These are phyloP conservation scores for Hippopotamus amphibius DNA, from an alignment of 2,113 vertebrate species.

Conservation along the genomic window DNA sequence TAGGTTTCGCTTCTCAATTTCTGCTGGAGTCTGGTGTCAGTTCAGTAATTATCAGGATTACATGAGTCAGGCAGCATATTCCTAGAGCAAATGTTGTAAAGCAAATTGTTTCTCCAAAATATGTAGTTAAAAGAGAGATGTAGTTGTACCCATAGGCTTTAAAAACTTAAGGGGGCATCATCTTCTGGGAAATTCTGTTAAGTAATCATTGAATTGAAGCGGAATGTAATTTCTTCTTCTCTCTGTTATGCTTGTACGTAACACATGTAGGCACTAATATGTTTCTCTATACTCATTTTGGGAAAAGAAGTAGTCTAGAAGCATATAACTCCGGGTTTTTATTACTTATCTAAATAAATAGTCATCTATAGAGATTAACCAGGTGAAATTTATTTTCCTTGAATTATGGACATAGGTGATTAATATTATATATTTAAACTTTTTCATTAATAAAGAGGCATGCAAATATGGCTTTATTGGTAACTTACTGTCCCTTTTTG, in stretches of 20 bases:
- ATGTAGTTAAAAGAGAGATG: conserved; percentile 1
- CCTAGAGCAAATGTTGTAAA: conserved; percentile 25
- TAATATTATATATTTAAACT: conserved; percentile 10
- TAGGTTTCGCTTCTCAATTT: neutral
- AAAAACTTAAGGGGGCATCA: conserved; percentile 21
- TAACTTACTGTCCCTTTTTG: conserved; percentile 46
- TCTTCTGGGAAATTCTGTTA: conserved; percentile 54
- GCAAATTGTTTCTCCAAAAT: conserved; percentile 30
- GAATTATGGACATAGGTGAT: neutral
- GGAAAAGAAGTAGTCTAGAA: conserved; percentile 40
- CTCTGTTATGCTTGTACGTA: neutral
- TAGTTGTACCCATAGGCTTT: neutral
- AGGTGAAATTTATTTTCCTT: conserved; percentile 55
- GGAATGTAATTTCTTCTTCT: conserved; percentile 43
- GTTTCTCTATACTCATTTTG: conserved; percentile 50
- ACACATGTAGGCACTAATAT: neutral
- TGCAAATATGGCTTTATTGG: conserved; percentile 16
- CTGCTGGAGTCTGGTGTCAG: neutral
- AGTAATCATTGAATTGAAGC: neutral
- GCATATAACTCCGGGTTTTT: neutral
- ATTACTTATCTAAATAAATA: conserved; percentile 59
- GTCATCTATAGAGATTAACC: neutral
- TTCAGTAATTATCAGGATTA: neutral
- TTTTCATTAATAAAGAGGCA: conserved; percentile 40
- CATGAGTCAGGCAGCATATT: neutral